These are phyloP conservation scores for Dendrolimus houi DNA, from an alignment of 2,888 invertebrate species.

Conservation along the genomic window DNA sequence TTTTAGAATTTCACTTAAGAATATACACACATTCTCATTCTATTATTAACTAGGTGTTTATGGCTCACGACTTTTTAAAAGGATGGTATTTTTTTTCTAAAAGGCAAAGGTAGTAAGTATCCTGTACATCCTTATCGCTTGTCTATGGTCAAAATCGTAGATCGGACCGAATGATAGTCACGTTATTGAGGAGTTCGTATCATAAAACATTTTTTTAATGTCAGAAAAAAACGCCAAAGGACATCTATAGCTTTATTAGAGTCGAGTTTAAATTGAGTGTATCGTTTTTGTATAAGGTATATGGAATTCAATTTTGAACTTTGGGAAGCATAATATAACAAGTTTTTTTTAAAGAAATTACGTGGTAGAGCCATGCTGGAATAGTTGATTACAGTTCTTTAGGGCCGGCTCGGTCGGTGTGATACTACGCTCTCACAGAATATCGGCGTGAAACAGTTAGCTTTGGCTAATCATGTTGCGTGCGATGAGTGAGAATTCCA, in stretches of 20 bases:
- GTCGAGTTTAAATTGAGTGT: not conserved
- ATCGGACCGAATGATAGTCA: not conserved
- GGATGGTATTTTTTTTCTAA: conserved; percentile 3
- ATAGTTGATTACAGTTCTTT: too few relatives aligned
- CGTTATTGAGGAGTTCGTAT: not conserved
- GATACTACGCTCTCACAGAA: too few relatives aligned
- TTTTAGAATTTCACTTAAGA: not conserved
- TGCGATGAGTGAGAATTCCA: too few relatives aligned
- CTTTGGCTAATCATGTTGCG: too few relatives aligned
- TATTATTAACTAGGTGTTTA: conserved; percentile 37
- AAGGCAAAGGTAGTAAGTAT: conserved; percentile 14
- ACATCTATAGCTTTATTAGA: not conserved
- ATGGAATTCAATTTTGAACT: not conserved
- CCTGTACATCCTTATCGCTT: conserved; percentile 14
- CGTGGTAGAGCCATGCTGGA: too few relatives aligned
- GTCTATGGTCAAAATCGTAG: conserved; percentile 6
- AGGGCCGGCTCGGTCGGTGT: too few relatives aligned
- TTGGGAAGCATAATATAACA: too few relatives aligned
- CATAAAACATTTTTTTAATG: not conserved
- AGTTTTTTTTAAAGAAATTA: too few relatives aligned
- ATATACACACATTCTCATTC: conserved; percentile 9
- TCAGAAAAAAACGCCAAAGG: not conserved
- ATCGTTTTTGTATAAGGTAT: not conserved
- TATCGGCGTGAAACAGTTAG: too few relatives aligned
- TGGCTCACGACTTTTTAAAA: conserved; percentile 16